These are phyloP conservation scores for Axea sp. DNA, from an alignment of 2,888 invertebrate species.

Conservation along the genomic window DNA sequence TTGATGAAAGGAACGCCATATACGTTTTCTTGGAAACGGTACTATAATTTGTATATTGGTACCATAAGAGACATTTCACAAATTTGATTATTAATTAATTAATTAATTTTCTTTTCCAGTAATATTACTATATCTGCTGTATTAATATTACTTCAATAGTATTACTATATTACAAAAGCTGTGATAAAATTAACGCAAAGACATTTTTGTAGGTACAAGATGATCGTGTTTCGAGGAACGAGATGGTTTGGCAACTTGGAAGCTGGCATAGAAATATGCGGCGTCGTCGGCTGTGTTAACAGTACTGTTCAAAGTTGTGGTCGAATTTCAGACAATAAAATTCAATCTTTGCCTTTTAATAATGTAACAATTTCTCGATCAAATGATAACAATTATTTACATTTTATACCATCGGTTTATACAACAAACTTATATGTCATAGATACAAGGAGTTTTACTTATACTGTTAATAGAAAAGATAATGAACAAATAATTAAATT, in stretches of 20 bases:
- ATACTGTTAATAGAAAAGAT: background rate
- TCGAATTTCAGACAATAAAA: constrained; percentile 51
- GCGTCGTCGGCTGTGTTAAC: constrained; percentile 55
- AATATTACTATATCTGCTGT: too few species aligned
- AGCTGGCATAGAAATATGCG: constrained; percentile 60
- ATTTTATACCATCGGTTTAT: constrained; percentile 9
- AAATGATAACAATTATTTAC: constrained; percentile 33
- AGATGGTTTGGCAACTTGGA: constrained; percentile 29
- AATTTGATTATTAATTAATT: too few species aligned
- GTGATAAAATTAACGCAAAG: too few species aligned
- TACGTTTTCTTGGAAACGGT: too few species aligned
- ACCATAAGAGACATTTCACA: too few species aligned
- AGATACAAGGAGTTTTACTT: background rate
- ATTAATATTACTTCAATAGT: too few species aligned
- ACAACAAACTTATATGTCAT: constrained; percentile 5
- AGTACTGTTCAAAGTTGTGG: constrained; percentile 56
- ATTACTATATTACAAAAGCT: too few species aligned
- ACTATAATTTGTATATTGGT: too few species aligned
- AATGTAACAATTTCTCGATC: constrained; percentile 64
- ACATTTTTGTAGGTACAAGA: constrained; percentile 67
- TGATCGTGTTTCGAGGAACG: constrained; percentile 72
- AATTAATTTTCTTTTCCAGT: too few species aligned
- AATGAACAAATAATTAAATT: background rate
- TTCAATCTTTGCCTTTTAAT: constrained; percentile 55
- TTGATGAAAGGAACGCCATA: too few species aligned